Percentiles rank a stretch among this genome's conserved stretches.
Evolutionary conservation across 2,113 vertebrate genomes (phyloP).

Genomic region (Paratilapia polleni): DNA sequence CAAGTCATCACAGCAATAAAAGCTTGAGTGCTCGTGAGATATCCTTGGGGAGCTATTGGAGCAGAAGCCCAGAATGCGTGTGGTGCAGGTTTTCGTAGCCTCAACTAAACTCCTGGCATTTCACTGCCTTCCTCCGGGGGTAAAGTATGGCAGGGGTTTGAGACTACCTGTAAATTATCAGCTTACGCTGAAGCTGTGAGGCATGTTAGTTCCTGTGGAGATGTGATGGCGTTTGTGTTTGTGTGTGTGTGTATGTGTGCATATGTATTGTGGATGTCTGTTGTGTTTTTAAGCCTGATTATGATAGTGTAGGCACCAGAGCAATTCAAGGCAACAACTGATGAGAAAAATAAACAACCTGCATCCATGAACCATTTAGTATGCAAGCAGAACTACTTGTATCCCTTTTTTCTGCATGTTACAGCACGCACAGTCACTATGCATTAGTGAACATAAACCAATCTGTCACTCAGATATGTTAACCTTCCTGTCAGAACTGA

Average conservation of each 20-base stretch:
- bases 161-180: conserved; percentile 65
- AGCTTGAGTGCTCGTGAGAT: conserved; percentile 48
- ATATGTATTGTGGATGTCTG: not conserved
- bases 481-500: not conserved
- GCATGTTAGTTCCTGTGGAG: conserved; percentile 42
- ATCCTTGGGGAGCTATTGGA: conserved; percentile 50
- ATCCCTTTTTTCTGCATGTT: not conserved
- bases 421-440: not conserved
- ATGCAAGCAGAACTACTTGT: not conserved
- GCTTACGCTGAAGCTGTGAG: conserved; percentile 53
- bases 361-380: not conserved
- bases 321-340: conserved; percentile 32
- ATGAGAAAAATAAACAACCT: conserved; percentile 13
- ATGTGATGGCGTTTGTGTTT: not conserved
- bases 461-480: not conserved
- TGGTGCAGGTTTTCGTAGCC: conserved; percentile 64
- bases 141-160: conserved; percentile 39
- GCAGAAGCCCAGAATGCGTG: conserved; percentile 39
- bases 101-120: conserved; percentile 72
- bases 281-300: conserved; percentile 20
- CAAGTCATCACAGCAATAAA: conserved; percentile 60
- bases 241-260: not conserved
- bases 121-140: conserved; percentile 47
- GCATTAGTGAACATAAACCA: not conserved
- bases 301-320: conserved; percentile 16